Evolutionary conservation across 2,797 vertebrate genomes (phyloP).

Genomic region (Rhadinocentrus ornatus): DNA sequence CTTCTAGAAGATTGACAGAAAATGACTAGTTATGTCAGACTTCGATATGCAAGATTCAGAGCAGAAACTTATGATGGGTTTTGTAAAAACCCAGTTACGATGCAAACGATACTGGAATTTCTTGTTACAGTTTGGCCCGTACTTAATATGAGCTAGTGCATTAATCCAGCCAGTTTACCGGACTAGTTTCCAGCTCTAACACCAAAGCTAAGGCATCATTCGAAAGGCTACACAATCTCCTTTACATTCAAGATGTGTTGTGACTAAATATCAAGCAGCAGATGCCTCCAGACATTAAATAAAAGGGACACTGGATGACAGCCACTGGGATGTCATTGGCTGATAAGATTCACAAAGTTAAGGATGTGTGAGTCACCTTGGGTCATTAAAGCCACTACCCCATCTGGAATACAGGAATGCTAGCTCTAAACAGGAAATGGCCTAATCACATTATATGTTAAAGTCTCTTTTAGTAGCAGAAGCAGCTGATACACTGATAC

Average conservation of each 20-base stretch:
- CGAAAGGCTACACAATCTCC: background rate
- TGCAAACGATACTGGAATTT: background rate
- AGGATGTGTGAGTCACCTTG: conserved; percentile 56
- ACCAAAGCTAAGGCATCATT: conserved; percentile 1
- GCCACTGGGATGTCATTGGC: conserved; percentile 19
- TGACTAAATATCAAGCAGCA: conserved; percentile 20
- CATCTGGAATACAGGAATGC: conserved; percentile 54
- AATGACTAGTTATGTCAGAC: background rate
- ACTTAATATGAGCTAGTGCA: background rate
- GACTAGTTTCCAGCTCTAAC: background rate
- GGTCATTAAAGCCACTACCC: conserved; percentile 38
- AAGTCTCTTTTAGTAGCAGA: conserved; percentile 10
- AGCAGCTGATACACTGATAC: conserved; percentile 49
- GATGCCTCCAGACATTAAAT: conserved; percentile 42
- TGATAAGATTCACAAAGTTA: conserved; percentile 47
- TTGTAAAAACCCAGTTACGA: background rate
- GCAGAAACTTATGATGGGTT: background rate
- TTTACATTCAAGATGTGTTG: conserved; percentile 7
- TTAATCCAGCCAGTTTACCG: background rate
- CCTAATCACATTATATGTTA: conserved; percentile 50
- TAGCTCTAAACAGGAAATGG: conserved; percentile 66
- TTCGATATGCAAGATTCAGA: background rate
- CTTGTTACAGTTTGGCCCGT: background rate
- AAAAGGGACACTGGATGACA: conserved; percentile 22
- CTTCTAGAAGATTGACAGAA: conserved; percentile 14